Base-by-base conservation (phyloP, 2,113 vertebrate species). In the Verasper variegatus region DNA sequence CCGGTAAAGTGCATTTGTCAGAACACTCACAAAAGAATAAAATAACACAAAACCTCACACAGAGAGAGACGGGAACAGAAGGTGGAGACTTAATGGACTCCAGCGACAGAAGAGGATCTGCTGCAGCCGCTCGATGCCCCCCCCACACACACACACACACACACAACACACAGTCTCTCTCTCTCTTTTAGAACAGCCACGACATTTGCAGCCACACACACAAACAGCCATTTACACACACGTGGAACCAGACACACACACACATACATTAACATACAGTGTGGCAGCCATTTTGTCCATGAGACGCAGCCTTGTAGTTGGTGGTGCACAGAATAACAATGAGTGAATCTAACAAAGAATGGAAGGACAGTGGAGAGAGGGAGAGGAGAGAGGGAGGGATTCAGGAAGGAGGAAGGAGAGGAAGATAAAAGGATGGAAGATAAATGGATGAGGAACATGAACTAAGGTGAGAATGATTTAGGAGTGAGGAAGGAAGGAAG, bases 291-390 rank as follows among this genome's bases (percentile, higher is more conserved):
- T 80, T 83, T 76, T 68, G 57, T 63, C 52, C 0, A 9, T 58
- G 23, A 54, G 11, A 69, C 62, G 35, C 21, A 66, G 60, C 31
- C 23, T 57, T 63, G 58, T 45, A 67, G 74, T 40, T 66, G 58
- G 58, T 61, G 57, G 73, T 88, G 81, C 35, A 42, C 75, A 77
- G 86, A 88, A 90, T 84, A 78, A 66, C 73, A 76, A 70, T 64
- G 71, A 72, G 4, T 37, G 13, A 1, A 76, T 68, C 5, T 1
- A 23, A 23, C n/a, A 55, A 55, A 40, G 42, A 14, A 47, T 14
- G 11, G 13, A 17, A 47, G 45, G 12, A 47, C 0, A 17, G 45
- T 13, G 56, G 24, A 45, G 26, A 21, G 37, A 49, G 47, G 55
- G 26, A 27, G 37, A 49, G 47, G 55, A 18, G 49, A 31, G 31